These are phyloP conservation scores for Aporophyla lueneburgensis DNA, from an alignment of 2,888 invertebrate species.

Conservation along the genomic window DNA sequence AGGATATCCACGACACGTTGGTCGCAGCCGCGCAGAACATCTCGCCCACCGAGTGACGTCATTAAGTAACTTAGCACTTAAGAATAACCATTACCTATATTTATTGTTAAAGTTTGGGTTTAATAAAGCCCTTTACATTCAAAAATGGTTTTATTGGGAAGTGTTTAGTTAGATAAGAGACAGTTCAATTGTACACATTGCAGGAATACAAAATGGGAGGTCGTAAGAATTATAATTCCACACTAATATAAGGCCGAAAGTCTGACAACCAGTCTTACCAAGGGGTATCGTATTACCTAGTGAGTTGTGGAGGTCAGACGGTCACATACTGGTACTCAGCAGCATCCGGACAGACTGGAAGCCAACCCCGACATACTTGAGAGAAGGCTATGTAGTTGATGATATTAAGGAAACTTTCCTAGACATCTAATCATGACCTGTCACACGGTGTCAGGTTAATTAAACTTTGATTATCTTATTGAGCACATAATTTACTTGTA, in stretches of 20 bases:
- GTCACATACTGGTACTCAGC: too few relatives aligned
- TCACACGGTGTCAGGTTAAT: constrained; percentile 6
- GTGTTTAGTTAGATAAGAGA: background rate
- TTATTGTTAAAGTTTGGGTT: constrained; percentile 6
- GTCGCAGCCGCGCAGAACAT: constrained; percentile 96
- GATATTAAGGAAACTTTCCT: constrained; percentile 19
- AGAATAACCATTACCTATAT: constrained; percentile 30
- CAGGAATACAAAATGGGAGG: background rate
- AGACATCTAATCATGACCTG: constrained; percentile 6
- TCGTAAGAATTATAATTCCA: background rate
- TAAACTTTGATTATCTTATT: background rate
- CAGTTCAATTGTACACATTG: background rate
- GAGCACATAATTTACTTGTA: background rate
- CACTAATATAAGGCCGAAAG: too few relatives aligned
- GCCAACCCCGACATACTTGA: too few relatives aligned
- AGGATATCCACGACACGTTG: constrained; percentile 97
- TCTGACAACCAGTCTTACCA: too few relatives aligned
- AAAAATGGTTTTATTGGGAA: constrained; percentile 25
- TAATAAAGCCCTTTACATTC: constrained; percentile 34
- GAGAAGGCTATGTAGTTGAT: too few relatives aligned
- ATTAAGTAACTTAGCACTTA: constrained; percentile 62
- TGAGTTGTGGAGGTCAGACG: too few relatives aligned
- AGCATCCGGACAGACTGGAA: too few relatives aligned
- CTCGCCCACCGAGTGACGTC: constrained; percentile 91
- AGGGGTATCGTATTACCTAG: too few relatives aligned